A percentile compares a stretch with the other conserved stretches of the same genome.
These are phyloP conservation scores for Orientallactaga sibirica DNA, from an alignment of 2,797 vertebrate genomes.

Conservation along the genomic window DNA sequence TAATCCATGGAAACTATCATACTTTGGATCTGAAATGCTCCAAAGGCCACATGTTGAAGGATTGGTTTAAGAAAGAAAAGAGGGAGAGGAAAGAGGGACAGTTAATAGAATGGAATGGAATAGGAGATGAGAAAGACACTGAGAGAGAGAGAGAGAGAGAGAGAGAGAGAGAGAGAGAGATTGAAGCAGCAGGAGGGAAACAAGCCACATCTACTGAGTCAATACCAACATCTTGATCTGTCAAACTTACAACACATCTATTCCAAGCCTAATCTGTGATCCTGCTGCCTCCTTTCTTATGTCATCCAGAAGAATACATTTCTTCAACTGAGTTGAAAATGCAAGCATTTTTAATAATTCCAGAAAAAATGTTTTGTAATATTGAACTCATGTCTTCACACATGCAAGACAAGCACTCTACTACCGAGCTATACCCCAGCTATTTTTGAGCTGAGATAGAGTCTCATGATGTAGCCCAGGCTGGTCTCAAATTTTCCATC, in stretches of 20 bases:
- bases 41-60: neutral
- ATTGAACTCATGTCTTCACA: no score
- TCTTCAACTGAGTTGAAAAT: neutral
- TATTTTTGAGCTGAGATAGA: no score
- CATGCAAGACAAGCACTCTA: no score
- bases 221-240: neutral
- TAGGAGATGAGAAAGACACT: accelerated
- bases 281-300: neutral
- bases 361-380: neutral
- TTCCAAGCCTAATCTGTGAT: neutral
- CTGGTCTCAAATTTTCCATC: no score
- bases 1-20: neutral
- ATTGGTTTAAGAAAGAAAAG: neutral
- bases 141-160: accelerated
- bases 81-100: accelerated
- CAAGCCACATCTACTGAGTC: neutral
- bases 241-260: neutral
- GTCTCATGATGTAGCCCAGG: no score
- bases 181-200: neutral
- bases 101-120: accelerated
- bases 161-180: accelerated
- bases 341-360: neutral
- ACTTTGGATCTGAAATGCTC: neutral
- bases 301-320: neutral
- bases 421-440: no score